Conservation (phyloP, 2,888 invertebrate species). For the Hyalella azteca region DNA sequence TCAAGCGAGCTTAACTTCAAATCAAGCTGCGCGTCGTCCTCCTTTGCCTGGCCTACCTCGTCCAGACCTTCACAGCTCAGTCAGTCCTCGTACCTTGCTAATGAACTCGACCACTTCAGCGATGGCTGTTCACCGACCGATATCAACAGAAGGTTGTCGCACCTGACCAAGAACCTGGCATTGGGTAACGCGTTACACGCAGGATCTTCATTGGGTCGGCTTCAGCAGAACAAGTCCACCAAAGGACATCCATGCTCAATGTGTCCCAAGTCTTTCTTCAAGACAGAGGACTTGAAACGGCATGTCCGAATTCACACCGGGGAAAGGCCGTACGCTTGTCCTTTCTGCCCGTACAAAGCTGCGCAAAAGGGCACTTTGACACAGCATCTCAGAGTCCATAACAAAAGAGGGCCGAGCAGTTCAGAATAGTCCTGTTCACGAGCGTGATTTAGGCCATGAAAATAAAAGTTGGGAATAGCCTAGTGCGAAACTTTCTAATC, state of each 20-base stretch:
- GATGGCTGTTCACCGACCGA: background rate
- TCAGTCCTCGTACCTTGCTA: too few relatives aligned
- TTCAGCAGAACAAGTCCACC: background rate
- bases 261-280: background rate
- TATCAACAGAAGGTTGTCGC: background rate
- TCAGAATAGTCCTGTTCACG: too few relatives aligned
- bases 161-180: background rate
- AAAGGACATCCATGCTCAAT: background rate
- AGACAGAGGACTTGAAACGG: slow-evolving; percentile 14
- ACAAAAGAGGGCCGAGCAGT: slow-evolving; percentile 23
- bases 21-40: background rate
- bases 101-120: slow-evolving; percentile 1
- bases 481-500: too few relatives aligned
- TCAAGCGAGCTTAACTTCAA: background rate
- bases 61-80: background rate
- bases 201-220: background rate
- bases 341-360: slow-evolving; percentile 48
- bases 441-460: too few relatives aligned
- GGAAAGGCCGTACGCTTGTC: slow-evolving; percentile 55
- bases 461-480: too few relatives aligned
- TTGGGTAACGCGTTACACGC: background rate
- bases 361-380: slow-evolving; percentile 55
- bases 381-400: slow-evolving; percentile 50
- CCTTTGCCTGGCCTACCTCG: background rate
- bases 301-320: slow-evolving; percentile 53